Percentiles rank a stretch among this genome's conserved stretches.
Conservation (phyloP, 2,113 vertebrate species). For the Taxidea taxus region DNA sequence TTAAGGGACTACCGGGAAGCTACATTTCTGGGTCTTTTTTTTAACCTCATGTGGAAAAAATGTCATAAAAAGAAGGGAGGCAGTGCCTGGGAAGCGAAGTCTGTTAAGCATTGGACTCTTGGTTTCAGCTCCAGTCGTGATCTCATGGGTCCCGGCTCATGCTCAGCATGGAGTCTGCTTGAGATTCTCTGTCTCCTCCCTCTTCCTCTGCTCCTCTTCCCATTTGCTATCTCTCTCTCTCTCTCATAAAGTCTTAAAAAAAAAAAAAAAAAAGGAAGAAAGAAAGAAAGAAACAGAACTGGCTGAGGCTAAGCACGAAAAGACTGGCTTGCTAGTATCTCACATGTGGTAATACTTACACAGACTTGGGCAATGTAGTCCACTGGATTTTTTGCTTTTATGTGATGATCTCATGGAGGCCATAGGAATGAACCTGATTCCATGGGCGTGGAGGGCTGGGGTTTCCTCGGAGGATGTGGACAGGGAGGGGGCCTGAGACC, state of each 20-base stretch:
- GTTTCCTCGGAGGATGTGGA: not conserved
- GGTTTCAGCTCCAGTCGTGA: not conserved
- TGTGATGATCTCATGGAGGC: not conserved
- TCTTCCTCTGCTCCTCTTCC: not conserved
- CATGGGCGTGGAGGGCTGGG: not conserved
- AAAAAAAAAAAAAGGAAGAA: not conserved
- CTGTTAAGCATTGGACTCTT: not conserved
- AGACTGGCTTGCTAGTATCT: not conserved
- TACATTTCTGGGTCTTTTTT: constrained; percentile 13
- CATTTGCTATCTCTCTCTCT: not conserved
- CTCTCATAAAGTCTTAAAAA: not conserved
- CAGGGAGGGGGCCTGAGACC: not conserved
- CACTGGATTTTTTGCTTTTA: not conserved
- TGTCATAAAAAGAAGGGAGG: not conserved
- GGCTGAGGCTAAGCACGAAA: not conserved
- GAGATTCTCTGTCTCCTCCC: not conserved
- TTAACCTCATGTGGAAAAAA: not conserved
- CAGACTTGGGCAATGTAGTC: not conserved
- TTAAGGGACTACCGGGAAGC: not conserved
- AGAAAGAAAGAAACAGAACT: not conserved
- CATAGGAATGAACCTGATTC: not conserved
- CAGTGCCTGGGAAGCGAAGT: not conserved
- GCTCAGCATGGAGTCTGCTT: not conserved
- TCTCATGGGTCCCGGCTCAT: not conserved
- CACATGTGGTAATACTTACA: not conserved